Base-by-base conservation (phyloP, 1,140 invertebrate species). In the Drosophila pseudoobscura region DNA sequence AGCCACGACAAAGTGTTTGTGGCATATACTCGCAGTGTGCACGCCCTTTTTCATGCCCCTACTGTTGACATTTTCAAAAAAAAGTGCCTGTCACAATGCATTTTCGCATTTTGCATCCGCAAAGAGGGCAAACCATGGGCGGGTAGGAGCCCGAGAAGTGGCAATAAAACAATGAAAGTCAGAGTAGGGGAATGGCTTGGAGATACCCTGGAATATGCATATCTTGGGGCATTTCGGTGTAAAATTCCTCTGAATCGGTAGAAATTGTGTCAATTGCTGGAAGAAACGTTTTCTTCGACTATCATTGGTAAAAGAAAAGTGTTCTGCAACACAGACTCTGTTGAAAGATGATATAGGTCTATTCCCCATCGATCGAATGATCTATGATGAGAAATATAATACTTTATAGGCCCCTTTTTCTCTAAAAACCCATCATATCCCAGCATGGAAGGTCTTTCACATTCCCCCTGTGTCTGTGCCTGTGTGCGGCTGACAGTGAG, bases 401-500 rank as follows among this genome's bases (percentile, higher is more conserved):
- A 39, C 0, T 39, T 11, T 3, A 39, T 11, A 11, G 9, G 9
- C 35, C 9, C 11, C 2, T 39, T 5, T 39, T 4, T 1, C 8
- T 9, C 31, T 31, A 3, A 8, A 9, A 8, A 31, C 2, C 13
- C 35, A 13, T 13, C 9, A 13, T 13, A 13, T 50, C 51, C 24
- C 31, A 39, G 26, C 63, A 31, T 35, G 35, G 35, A 24, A 29
- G 49, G 22, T 69, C 6, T 60, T 41, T 53, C 4, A 26, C 29
- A 22, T n/a, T 59, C 49, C 50, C 17, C 49, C 50, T 62, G 56
- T 52, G 43, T 31, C 24, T 62, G 56, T 52, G 43, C 9, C 24
- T 9, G 31, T 49, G 65, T 64, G 73, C 15, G 41, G 13, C 49
- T 76, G 77, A 87, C 77, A 87, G 82, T 87, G 83, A 82, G 78